Base-by-base conservation (phyloP, 23 tunicate genomes). In the Corella eumyota region DNA sequence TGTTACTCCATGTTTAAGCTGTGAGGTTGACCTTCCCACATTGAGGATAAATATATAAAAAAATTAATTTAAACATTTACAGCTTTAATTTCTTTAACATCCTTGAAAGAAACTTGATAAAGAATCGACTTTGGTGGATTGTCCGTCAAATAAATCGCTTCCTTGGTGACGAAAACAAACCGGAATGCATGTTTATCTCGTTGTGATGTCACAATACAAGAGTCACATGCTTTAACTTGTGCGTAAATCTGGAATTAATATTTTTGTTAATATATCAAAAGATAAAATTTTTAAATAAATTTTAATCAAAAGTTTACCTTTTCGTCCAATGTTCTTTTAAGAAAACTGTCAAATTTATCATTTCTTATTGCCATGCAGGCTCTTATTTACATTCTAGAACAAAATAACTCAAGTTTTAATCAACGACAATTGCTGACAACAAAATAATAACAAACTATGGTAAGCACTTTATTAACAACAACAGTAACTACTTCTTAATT, bases 111-210 rank as follows among this genome's bases (percentile, higher is more conserved):
- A 55, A 84, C 27, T 3, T 59, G 45, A 28, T 50, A 76, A 30
- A 84, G 35, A 58, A 84, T 46, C 2, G 77, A 68, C 36, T 84
- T 84, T 61, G 94, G 94, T 3, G 94, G 94, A 48, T 84, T 84
- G 56, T 84, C 83, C 9, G 83, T 75, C 46, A 84, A 30, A 40
- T 37, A 69, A 24, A 84, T 60, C 4, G 68, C 74, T 3, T 84
- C 67, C 31, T 55, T 62, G 11, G 94, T 75, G 19, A 75, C 3
- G 24, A 69, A 75, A 17, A 73, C 40, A 58, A 60, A 76, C 29
- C 94, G 71, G 51, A 75, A 84, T 0, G 83, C 32, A 48, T 76
- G 75, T 34, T 76, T 84, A 48, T 80, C 79, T 23, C 57, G 56
- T 36, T 54, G 69, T 32, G 78, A 69, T 20, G 58, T 30, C 9